These are phyloP conservation scores for Goniozus legneri DNA, from an alignment of 1,140 invertebrate species.

Conservation along the genomic window DNA sequence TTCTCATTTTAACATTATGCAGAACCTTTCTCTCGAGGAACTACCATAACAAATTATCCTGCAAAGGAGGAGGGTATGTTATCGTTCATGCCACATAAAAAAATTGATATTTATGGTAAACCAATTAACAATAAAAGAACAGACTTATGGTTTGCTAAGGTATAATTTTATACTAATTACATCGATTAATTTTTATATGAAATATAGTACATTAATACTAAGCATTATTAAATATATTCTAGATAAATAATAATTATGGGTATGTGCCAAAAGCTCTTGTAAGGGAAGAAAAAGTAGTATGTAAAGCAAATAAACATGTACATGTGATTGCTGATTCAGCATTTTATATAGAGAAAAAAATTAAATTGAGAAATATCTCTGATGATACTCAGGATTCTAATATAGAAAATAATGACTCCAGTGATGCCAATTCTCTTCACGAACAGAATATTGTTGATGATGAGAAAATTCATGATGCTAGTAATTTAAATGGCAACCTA, in stretches of 20 bases:
- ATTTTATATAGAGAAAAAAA: neutral
- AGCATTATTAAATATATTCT: constrained; percentile 10
- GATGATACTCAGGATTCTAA: neutral
- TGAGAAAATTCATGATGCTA: neutral
- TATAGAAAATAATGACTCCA: neutral
- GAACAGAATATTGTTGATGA: neutral
- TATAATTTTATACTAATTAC: constrained; percentile 26
- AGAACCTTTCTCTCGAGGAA: constrained; percentile 67
- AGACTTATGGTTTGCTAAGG: constrained; percentile 70
- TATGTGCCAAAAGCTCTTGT: constrained; percentile 64
- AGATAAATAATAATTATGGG: constrained; percentile 66
- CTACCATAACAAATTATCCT: constrained; percentile 58
- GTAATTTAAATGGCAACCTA: constrained; percentile 45
- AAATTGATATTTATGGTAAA: constrained; percentile 69
- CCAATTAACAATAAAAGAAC: constrained; percentile 59
- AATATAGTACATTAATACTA: constrained; percentile 1
- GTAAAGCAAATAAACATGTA: constrained; percentile 18
- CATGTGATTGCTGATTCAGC: neutral
- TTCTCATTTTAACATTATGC: constrained; percentile 22
- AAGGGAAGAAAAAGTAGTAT: constrained; percentile 53
- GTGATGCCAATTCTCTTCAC: neutral
- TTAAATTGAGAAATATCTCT: neutral
- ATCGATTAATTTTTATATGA: constrained; percentile 4
- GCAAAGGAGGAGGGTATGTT: constrained; percentile 60
- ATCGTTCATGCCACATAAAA: constrained; percentile 61